These are phyloP conservation scores for Perdix hodgsoniae DNA, from an alignment of 2,797 vertebrate species.

Conservation along the genomic window DNA sequence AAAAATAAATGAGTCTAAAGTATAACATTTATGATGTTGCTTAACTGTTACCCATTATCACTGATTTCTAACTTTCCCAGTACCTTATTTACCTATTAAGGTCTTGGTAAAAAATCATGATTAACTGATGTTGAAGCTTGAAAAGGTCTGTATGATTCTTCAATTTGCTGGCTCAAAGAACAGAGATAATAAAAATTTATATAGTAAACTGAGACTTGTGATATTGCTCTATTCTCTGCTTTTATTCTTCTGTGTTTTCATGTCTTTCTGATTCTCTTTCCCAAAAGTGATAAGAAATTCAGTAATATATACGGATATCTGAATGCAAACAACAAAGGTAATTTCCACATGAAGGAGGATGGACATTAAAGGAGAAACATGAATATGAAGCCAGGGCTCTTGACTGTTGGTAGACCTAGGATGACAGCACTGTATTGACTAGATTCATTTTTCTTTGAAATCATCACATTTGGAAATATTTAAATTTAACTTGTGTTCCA, in stretches of 20 bases:
- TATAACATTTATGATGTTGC: neutral
- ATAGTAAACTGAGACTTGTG: fast-evolving
- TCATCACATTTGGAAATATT: neutral
- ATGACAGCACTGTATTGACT: neutral
- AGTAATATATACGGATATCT: neutral
- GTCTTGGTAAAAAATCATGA: neutral
- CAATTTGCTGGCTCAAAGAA: neutral
- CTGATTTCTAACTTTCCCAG: neutral
- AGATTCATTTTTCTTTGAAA: neutral
- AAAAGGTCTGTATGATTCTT: neutral
- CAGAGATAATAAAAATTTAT: neutral
- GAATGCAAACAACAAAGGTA: neutral
- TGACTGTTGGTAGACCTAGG: neutral
- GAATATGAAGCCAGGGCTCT: neutral
- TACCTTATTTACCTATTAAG: neutral
- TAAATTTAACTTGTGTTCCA: neutral
- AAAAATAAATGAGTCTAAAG: neutral
- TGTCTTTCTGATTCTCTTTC: neutral
- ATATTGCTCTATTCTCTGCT: neutral
- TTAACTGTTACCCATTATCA: neutral
- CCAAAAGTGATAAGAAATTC: neutral
- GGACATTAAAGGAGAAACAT: neutral
- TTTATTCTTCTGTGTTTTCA: neutral
- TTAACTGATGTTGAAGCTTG: neutral
- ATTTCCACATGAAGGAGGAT: neutral